Percentiles rank a stretch among this genome's conserved stretches.
These are phyloP conservation scores for Serrognathus titanus DNA, from an alignment of 2,888 invertebrate species.

Conservation along the genomic window DNA sequence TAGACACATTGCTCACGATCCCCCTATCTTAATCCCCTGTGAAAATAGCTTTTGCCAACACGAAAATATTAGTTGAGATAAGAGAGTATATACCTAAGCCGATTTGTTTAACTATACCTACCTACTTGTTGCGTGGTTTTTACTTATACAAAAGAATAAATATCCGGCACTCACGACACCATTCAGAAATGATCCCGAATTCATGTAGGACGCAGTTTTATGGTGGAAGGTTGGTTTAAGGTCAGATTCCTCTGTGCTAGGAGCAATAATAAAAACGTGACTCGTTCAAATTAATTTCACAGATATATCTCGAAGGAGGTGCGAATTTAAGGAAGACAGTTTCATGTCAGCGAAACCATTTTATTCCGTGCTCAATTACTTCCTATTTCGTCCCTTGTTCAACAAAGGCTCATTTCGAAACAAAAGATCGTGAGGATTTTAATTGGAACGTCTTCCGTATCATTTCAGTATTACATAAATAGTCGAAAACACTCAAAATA, in stretches of 20 bases:
- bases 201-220: conserved; percentile 3
- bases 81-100: conserved; percentile 3
- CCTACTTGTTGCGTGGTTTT: background rate
- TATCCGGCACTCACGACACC: conserved; percentile 11
- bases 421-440: no score
- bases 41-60: conserved; percentile 7
- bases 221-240: conserved; percentile 8
- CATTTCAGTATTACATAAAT: no score
- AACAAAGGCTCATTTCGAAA: no score
- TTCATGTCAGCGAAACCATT: no score
- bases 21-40: conserved; percentile 5
- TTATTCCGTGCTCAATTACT: no score
- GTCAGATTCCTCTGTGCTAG: conserved; percentile 4
- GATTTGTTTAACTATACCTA: conserved; percentile 3
- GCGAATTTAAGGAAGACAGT: no score
- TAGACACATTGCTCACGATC: conserved; percentile 9
- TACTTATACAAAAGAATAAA: conserved; percentile 4
- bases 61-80: conserved; percentile 5
- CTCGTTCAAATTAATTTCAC: no score
- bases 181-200: conserved; percentile 12
- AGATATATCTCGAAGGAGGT: no score
- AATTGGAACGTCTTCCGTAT: no score
- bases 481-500: no score
- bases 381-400: no score
- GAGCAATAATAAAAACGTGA: background rate